Evolutionary conservation across 2,113 vertebrate species (phyloP).

Genomic region (Proteles cristata): DNA sequence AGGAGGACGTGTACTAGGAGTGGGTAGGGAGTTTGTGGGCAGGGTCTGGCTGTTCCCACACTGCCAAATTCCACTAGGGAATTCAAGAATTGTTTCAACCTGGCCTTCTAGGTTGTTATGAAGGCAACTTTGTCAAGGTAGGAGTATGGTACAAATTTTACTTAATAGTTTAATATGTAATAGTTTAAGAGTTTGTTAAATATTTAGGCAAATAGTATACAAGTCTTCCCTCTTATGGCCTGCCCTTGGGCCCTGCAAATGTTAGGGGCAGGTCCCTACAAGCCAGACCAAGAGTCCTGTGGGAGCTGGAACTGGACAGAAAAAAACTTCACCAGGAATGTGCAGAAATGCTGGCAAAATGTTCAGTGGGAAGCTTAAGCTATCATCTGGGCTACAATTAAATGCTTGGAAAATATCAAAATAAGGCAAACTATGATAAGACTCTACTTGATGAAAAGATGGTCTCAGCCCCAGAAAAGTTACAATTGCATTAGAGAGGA

Average conservation of each 20-base stretch:
- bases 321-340: background rate
- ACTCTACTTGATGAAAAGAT: background rate
- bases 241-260: background rate
- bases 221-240: background rate
- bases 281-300: background rate
- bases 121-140: background rate
- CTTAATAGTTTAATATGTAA: background rate
- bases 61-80: background rate
- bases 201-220: background rate
- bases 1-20: background rate
- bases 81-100: slow-evolving; percentile 7
- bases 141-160: background rate
- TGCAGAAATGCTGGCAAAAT: background rate
- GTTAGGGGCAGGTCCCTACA: background rate
- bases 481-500: background rate
- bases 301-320: background rate
- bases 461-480: background rate
- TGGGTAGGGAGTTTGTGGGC: background rate
- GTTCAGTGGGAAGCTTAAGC: background rate
- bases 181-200: background rate
- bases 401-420: background rate
- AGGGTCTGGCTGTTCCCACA: background rate
- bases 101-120: background rate
- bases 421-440: background rate
- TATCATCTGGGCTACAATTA: background rate